phyloP scores from a whole-genome alignment of 2,797 vertebrate species.

The Antennarius maculatus region DNA sequence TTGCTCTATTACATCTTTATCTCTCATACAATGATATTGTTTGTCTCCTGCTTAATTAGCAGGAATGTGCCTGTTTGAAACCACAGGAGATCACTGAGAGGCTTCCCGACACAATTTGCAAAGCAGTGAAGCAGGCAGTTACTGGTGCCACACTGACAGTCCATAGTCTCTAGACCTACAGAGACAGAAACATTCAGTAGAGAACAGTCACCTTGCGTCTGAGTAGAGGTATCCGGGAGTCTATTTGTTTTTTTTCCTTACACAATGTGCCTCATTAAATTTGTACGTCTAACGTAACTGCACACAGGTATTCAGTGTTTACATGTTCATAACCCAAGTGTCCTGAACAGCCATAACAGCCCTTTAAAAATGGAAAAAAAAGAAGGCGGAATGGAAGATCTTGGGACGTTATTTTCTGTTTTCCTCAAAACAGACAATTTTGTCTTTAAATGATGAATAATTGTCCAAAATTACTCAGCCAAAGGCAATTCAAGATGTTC shows the following conservation, averaged over 20 bases:
- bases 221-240: neutral
- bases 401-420: too few relatives aligned
- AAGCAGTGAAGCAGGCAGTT: slow-evolving; percentile 36
- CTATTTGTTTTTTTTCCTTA: neutral
- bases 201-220: too few relatives aligned
- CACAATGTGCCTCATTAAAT: slow-evolving; percentile 7
- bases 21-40: slow-evolving; percentile 15
- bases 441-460: too few relatives aligned
- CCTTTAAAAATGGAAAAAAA: too few relatives aligned
- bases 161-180: neutral
- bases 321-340: slow-evolving; percentile 3
- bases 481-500: too few relatives aligned
- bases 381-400: too few relatives aligned
- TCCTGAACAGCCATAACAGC: slow-evolving; percentile 3
- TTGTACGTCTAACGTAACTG: slow-evolving; percentile 2
- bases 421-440: too few relatives aligned
- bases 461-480: too few relatives aligned
- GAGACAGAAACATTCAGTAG: too few relatives aligned
- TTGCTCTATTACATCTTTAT: slow-evolving; percentile 5
- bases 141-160: slow-evolving; percentile 28
- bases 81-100: slow-evolving; percentile 33
- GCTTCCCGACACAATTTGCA: slow-evolving; percentile 33
- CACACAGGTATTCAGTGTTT: neutral
- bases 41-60: slow-evolving; percentile 29
- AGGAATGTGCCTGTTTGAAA: slow-evolving; percentile 32